These are phyloP conservation scores for Bufo bufo DNA, from an alignment of 2,113 vertebrate species.

Conservation along the genomic window DNA sequence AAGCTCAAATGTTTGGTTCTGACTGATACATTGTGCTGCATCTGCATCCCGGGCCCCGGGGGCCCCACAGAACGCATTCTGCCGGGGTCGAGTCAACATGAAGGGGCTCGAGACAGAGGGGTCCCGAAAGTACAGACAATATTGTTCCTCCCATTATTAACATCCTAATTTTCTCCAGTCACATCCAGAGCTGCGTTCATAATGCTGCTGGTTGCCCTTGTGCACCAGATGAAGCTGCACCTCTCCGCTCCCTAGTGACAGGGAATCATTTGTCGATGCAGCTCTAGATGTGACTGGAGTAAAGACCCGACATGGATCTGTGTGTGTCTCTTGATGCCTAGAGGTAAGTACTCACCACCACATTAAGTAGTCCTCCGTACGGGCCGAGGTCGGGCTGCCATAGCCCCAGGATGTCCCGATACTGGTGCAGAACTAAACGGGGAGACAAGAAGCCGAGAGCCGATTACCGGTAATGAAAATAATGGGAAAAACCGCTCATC, in stretches of 20 bases:
- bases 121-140: no score
- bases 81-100: neutral
- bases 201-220: no score
- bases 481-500: neutral
- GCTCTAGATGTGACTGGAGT: neutral
- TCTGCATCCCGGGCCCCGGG: neutral
- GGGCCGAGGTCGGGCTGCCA: slow-evolving; percentile 99
- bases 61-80: neutral
- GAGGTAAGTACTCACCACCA: slow-evolving; percentile 82
- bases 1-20: neutral
- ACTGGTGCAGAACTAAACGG: slow-evolving; percentile 87
- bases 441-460: slow-evolving; percentile 55
- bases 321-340: neutral
- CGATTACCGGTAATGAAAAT: neutral
- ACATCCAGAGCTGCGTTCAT: no score
- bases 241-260: no score
- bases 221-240: no score
- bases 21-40: neutral
- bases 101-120: no score
- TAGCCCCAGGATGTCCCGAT: slow-evolving; percentile 92
- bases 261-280: neutral
- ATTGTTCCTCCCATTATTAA: no score
- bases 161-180: no score
- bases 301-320: neutral
- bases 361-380: slow-evolving; percentile 96